phyloP scores from a whole-genome alignment of 2,113 vertebrate species.

The Stigmatopora argus region DNA sequence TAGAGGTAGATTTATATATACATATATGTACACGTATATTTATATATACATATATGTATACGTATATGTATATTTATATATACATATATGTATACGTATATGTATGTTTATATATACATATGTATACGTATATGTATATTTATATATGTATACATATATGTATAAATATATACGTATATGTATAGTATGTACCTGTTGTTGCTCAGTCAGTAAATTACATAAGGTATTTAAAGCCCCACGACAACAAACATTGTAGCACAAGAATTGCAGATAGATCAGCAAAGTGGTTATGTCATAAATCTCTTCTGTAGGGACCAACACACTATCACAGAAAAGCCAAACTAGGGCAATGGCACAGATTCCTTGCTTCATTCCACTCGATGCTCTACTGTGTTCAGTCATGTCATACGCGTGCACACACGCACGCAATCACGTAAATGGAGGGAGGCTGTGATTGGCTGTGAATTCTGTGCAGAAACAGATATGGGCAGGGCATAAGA shows the following conservation, averaged over 20 bases:
- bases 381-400: conserved; percentile 15
- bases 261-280: conserved; percentile 44
- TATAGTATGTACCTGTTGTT: conserved; percentile 13
- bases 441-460: background rate
- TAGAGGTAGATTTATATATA: no score
- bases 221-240: conserved; percentile 39
- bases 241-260: conserved; percentile 36
- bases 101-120: no score
- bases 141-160: no score
- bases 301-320: conserved; percentile 35
- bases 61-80: no score
- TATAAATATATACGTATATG: background rate
- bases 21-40: no score
- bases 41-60: no score
- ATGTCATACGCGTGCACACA: background rate
- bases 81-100: no score
- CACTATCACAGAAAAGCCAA: conserved; percentile 22
- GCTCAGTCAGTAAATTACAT: conserved; percentile 35
- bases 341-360: conserved; percentile 64
- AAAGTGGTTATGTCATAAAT: conserved; percentile 63
- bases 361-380: conserved; percentile 2
- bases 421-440: conserved; percentile 16
- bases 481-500: conserved; percentile 27
- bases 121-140: no score
- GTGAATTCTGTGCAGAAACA: conserved; percentile 19